Evolutionary conservation across 2,888 invertebrate genomes (phyloP).

Genomic region (Hirtodrosophila duncani): DNA sequence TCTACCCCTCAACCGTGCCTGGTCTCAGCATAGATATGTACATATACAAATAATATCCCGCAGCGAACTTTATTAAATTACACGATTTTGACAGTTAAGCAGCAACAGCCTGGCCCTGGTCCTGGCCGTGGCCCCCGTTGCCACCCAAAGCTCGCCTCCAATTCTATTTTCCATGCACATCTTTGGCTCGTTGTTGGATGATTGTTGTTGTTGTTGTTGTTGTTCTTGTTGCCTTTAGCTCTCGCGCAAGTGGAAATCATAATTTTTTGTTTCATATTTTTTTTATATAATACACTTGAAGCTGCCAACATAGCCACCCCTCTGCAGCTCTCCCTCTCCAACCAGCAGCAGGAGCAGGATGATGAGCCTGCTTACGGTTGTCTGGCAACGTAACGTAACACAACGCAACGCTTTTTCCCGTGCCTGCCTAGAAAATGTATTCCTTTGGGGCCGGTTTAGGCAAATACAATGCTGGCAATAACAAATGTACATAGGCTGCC

Average conservation of each 20-base stretch:
- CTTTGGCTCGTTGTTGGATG: neutral
- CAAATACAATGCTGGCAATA: conserved; percentile 48
- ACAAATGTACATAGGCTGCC: conserved; percentile 32
- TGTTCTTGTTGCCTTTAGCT: conserved; percentile 6
- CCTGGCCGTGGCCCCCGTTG: neutral
- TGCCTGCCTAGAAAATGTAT: conserved; percentile 38
- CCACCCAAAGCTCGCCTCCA: neutral
- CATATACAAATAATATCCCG: conserved; percentile 74
- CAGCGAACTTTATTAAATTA: conserved; percentile 78
- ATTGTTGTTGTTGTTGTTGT: conserved; percentile 15
- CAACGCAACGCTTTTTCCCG: too few species aligned
- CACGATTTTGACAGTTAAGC: conserved; percentile 77
- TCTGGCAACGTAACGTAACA: conserved; percentile 27
- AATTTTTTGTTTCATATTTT: conserved; percentile 50
- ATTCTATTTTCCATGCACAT: neutral
- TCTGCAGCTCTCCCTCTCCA: neutral
- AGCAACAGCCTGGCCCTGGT: conserved; percentile 31
- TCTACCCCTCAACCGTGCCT: too few species aligned
- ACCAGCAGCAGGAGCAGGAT: neutral
- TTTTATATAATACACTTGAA: conserved; percentile 63
- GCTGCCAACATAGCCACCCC: conserved; percentile 39
- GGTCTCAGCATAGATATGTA: too few species aligned
- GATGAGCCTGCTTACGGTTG: neutral
- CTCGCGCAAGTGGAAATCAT: conserved; percentile 56
- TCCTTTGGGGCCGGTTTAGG: conserved; percentile 68